Conservation (phyloP, 2,113 vertebrate species). For the Emydura subglobosa region DNA sequence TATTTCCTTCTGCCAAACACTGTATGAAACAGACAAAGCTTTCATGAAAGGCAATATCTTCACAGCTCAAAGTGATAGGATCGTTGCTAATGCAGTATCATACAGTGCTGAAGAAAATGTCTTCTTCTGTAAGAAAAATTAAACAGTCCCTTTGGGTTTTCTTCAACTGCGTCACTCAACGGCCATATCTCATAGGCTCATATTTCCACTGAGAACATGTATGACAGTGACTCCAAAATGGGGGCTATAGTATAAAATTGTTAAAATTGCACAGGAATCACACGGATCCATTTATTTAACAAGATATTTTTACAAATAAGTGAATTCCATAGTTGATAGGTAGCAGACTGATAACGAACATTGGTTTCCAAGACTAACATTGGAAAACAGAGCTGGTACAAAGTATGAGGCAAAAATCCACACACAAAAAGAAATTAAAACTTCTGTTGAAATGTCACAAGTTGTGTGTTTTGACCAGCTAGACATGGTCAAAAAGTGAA, state of each 20-base stretch:
- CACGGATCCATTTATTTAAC: background rate
- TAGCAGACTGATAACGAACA: background rate
- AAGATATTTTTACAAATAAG: background rate
- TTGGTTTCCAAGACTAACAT: background rate
- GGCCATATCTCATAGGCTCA: background rate
- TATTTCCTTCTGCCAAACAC: background rate
- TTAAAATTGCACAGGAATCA: background rate
- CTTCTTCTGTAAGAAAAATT: background rate
- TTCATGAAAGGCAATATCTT: background rate
- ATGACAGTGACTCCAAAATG: background rate
- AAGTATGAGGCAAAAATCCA: background rate
- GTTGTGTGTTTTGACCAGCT: background rate
- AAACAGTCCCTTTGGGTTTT: background rate
- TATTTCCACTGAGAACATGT: background rate
- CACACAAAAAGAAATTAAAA: background rate
- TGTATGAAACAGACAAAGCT: background rate
- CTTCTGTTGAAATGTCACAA: background rate
- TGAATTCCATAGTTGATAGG: background rate
- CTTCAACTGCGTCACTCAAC: background rate
- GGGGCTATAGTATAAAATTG: background rate
- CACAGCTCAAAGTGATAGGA: background rate
- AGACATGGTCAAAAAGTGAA: background rate
- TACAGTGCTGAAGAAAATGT: background rate
- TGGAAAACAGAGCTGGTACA: background rate
- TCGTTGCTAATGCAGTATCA: background rate